phyloP scores from a whole-genome alignment of 1,140 invertebrate species.

The Diploscapter pachys region DNA sequence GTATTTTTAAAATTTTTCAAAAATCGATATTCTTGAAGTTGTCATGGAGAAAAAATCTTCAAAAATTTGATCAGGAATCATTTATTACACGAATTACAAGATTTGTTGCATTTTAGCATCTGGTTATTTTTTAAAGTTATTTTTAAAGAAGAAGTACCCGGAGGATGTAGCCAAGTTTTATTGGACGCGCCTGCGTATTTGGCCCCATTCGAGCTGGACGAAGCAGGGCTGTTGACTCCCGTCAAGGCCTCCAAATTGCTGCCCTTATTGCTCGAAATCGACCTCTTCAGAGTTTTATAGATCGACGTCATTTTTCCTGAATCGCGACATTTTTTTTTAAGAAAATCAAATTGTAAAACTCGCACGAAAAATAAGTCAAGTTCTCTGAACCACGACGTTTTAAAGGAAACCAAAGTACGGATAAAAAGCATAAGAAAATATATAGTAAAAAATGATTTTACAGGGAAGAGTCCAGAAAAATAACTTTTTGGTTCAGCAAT shows the following conservation, averaged over 20 bases:
- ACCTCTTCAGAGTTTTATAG: slow-evolving; percentile 29
- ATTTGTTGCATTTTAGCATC: not conserved
- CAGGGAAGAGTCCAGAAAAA: too few species aligned
- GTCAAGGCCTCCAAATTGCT: not conserved
- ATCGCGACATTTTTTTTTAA: too few species aligned
- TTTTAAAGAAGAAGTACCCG: slow-evolving; percentile 14
- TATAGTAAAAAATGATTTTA: too few species aligned
- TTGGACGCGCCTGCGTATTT: slow-evolving; percentile 22
- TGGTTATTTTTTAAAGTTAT: slow-evolving; percentile 5
- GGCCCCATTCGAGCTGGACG: slow-evolving; percentile 6
- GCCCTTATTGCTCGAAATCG: not conserved
- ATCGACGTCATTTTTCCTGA: slow-evolving; percentile 7
- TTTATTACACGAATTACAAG: not conserved
- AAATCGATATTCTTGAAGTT: not conserved
- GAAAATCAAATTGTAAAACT: too few species aligned
- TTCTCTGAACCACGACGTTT: too few species aligned
- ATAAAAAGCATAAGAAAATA: too few species aligned
- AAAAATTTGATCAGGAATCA: not conserved
- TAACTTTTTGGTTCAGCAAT: too few species aligned
- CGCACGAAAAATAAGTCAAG: too few species aligned
- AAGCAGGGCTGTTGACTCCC: not conserved
- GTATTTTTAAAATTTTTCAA: slow-evolving; percentile 15
- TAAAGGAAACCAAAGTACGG: too few species aligned
- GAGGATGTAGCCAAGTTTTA: slow-evolving; percentile 34
- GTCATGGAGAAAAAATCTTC: not conserved